phyloP scores from a whole-genome alignment of 2,113 vertebrate genomes.

The Amblyopsis rosae region DNA sequence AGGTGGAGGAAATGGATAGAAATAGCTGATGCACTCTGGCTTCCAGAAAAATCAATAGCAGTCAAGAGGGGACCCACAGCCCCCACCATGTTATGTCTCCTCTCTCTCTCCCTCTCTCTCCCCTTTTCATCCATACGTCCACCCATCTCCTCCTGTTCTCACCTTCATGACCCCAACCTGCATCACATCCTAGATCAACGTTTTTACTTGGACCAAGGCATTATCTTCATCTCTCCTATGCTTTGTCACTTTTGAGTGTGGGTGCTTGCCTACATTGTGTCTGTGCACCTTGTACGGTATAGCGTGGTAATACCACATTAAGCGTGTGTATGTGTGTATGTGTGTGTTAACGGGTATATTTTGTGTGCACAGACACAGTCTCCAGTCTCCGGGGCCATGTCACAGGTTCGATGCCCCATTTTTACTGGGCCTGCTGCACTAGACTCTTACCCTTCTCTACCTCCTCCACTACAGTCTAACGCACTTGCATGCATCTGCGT shows the following conservation, averaged over 20 bases:
- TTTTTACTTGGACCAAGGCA: slow-evolving; percentile 4
- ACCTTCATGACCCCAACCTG: background rate
- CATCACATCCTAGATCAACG: background rate
- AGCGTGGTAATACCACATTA: too few species aligned
- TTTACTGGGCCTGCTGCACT: too few species aligned
- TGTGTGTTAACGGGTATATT: too few species aligned
- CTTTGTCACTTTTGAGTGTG: background rate
- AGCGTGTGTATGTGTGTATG: too few species aligned
- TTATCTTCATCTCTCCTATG: background rate
- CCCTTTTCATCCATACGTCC: background rate
- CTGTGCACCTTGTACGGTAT: background rate
- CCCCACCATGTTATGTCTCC: background rate
- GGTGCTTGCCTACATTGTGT: background rate
- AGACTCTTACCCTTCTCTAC: too few species aligned
- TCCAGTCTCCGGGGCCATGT: too few species aligned
- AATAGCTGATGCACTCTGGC: slow-evolving; percentile 76
- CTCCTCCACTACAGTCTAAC: too few species aligned
- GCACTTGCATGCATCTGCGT: too few species aligned
- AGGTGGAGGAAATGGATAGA: slow-evolving; percentile 74
- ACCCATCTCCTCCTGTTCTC: background rate
- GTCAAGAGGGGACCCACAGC: slow-evolving; percentile 69
- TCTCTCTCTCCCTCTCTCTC: slow-evolving; percentile 3
- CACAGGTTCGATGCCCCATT: too few species aligned
- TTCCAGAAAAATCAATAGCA: slow-evolving; percentile 74
- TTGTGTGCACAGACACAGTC: too few species aligned